phyloP scores from a whole-genome alignment of 1,140 invertebrate genomes.

The Archegozetes longisetosus region DNA sequence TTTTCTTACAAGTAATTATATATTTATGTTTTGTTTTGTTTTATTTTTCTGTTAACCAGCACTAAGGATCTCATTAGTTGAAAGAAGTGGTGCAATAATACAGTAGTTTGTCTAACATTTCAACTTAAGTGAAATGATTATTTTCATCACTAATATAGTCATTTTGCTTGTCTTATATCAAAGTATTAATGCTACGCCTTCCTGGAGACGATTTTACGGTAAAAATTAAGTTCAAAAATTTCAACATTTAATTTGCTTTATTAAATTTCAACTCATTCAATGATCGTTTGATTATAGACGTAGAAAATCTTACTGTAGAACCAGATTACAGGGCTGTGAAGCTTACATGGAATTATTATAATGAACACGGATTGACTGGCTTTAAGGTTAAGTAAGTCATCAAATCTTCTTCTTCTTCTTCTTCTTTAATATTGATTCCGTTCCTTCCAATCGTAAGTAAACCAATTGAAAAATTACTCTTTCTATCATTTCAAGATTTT shows the following conservation, averaged over 20 bases:
- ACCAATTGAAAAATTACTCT: neutral
- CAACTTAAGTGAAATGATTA: neutral
- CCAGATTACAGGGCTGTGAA: slow-evolving; percentile 19
- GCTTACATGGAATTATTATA: slow-evolving; percentile 17
- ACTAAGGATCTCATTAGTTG: no score
- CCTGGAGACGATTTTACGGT: neutral
- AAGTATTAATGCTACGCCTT: neutral
- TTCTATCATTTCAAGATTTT: slow-evolving; percentile 8
- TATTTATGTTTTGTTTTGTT: no score
- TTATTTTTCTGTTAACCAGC: no score
- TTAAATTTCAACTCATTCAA: neutral
- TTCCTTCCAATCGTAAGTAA: neutral
- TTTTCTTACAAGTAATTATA: no score
- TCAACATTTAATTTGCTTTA: neutral
- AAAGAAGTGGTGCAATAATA: no score
- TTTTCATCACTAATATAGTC: neutral
- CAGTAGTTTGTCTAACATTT: no score
- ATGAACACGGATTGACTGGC: slow-evolving; percentile 7
- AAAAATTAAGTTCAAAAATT: no score
- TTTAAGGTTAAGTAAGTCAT: slow-evolving; percentile 14
- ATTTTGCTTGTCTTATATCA: neutral
- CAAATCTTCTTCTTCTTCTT: no score
- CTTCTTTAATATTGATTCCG: neutral
- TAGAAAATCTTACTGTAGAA: slow-evolving; percentile 15
- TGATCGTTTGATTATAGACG: slow-evolving; percentile 7